Conservation (phyloP, 2,888 invertebrate genomes). For the Serripes groenlandicus region DNA sequence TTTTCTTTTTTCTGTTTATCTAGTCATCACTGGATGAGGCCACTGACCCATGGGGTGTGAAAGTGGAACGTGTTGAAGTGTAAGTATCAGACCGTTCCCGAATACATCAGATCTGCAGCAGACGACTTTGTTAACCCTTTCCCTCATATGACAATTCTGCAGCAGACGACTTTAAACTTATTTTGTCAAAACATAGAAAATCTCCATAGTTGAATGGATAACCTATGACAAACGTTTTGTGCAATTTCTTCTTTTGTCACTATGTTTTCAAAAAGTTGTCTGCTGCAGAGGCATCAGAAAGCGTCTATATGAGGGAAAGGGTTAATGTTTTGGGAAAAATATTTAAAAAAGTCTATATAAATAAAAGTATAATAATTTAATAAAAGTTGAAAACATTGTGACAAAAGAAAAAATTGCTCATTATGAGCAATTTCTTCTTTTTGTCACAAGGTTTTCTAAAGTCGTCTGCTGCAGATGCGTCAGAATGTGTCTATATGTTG, state of each 20-base stretch:
- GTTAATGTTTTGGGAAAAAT: not conserved
- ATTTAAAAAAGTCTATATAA: too few relatives aligned
- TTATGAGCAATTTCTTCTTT: not conserved
- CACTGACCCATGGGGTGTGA: constrained; percentile 87
- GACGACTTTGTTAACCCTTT: too few relatives aligned
- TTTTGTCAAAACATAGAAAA: too few relatives aligned
- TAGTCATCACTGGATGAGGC: constrained; percentile 86
- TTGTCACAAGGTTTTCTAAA: not conserved
- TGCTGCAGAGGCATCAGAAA: not conserved
- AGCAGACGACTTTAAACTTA: too few relatives aligned
- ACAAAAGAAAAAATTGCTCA: not conserved
- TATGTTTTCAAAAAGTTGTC: not conserved
- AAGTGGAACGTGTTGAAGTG: constrained; percentile 86
- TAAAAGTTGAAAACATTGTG: not conserved
- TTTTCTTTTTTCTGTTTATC: constrained; percentile 22
- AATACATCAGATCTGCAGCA: too few relatives aligned
- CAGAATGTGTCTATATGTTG: too few relatives aligned
- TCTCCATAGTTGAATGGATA: too few relatives aligned
- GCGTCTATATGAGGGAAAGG: not conserved
- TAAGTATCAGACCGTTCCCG: constrained; percentile 68
- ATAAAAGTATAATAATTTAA: too few relatives aligned
- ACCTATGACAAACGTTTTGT: too few relatives aligned
- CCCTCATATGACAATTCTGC: too few relatives aligned
- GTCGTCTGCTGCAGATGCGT: too few relatives aligned
- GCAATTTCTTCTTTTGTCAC: not conserved